These are phyloP conservation scores for Capromys pilorides DNA, from an alignment of 2,797 vertebrate genomes.

Conservation along the genomic window DNA sequence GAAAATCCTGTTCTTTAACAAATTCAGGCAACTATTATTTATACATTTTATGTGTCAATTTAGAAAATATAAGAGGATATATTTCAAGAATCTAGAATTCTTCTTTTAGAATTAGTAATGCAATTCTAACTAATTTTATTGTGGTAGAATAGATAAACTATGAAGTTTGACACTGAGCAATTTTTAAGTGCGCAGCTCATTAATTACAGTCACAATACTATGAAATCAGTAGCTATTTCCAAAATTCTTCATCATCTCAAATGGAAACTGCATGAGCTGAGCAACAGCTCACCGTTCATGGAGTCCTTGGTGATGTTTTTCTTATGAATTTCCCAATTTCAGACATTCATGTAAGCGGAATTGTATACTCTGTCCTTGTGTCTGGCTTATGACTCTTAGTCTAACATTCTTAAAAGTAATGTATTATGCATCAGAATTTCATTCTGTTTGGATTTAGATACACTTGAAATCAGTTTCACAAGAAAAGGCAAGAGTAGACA, in stretches of 20 bases:
- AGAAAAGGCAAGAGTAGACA: background rate
- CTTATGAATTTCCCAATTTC: background rate
- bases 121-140: background rate
- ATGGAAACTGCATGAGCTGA: background rate
- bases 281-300: background rate
- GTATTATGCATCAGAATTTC: background rate
- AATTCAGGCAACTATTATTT: background rate
- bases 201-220: background rate
- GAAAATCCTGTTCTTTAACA: background rate
- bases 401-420: background rate
- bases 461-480: background rate
- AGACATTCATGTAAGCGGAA: background rate
- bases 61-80: background rate
- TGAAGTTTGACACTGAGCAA: background rate
- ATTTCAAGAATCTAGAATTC: background rate
- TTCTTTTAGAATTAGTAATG: background rate
- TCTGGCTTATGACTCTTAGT: background rate
- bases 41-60: background rate
- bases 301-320: background rate
- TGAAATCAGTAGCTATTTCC: background rate
- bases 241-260: background rate
- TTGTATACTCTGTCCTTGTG: background rate
- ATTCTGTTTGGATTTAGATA: constrained; percentile 9
- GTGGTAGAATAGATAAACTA: background rate
- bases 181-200: background rate